Percentiles rank a stretch among this genome's conserved stretches.
Conservation (phyloP, 2,797 vertebrate species). For the Morelia viridis region DNA sequence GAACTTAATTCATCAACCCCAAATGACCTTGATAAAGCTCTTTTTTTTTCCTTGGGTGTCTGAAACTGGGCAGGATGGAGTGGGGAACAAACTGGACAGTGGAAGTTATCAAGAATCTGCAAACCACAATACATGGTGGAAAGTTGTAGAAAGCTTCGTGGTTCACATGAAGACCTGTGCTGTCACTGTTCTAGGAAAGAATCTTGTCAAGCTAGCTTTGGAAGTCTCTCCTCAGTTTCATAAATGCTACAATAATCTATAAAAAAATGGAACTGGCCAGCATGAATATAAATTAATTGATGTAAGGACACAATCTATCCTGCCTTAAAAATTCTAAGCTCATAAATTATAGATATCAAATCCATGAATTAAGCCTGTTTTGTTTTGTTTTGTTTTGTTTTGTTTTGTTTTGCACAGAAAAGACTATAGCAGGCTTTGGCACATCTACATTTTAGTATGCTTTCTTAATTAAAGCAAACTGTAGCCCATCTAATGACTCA, state of each 20-base stretch:
- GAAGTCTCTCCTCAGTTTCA: neutral
- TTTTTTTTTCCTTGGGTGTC: neutral
- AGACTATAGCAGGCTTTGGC: neutral
- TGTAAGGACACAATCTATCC: neutral
- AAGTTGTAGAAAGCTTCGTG: neutral
- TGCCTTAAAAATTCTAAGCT: slow-evolving; percentile 1
- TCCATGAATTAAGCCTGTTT: slow-evolving; percentile 52
- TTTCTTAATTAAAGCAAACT: slow-evolving; percentile 44
- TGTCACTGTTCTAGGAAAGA: neutral
- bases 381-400: neutral
- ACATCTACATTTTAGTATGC: slow-evolving; percentile 16
- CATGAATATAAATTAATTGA: neutral
- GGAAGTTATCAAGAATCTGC: neutral
- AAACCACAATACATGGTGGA: neutral
- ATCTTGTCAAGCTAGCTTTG: neutral
- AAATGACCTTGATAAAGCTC: neutral
- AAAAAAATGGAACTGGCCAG: neutral
- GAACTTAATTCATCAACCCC: neutral
- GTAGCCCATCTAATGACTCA: slow-evolving; percentile 36
- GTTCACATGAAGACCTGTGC: neutral
- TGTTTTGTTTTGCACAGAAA: slow-evolving; percentile 34
- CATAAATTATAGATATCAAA: slow-evolving; percentile 32
- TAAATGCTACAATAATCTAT: neutral
- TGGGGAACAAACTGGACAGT: rapidly evolving
- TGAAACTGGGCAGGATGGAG: neutral